Percentiles rank a stretch among this genome's conserved stretches.
Conservation (phyloP, 2,113 vertebrate genomes). For the Bucco capensis region DNA sequence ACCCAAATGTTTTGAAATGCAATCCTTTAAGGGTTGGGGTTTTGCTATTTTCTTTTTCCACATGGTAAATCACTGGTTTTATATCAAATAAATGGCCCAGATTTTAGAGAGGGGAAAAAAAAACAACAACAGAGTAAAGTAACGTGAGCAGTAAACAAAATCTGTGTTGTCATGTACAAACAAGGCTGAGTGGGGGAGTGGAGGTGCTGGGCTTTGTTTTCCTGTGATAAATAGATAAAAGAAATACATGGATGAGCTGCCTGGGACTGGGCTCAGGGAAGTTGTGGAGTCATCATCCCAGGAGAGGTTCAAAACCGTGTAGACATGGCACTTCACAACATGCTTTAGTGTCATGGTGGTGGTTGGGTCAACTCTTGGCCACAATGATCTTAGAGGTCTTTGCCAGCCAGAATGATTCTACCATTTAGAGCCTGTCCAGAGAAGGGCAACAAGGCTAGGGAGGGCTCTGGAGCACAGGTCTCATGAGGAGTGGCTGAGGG, state of each 20-base stretch:
- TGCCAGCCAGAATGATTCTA: too few species aligned
- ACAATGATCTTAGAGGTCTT: too few species aligned
- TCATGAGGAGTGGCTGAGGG: too few species aligned
- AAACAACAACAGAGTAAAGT: background rate
- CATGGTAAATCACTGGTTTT: slow-evolving; percentile 8
- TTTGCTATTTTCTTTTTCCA: background rate
- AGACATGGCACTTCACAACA: background rate
- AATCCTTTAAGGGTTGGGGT: background rate
- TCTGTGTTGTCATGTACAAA: background rate
- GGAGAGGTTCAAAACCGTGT: too few species aligned
- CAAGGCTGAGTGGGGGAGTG: rapidly evolving
- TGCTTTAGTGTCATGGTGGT: too few species aligned
- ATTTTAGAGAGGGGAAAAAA: background rate
- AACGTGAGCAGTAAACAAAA: background rate
- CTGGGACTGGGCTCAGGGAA: background rate
- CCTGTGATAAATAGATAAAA: background rate
- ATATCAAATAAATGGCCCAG: background rate
- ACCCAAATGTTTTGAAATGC: slow-evolving; percentile 43
- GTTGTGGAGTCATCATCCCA: too few species aligned
- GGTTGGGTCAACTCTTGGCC: too few species aligned
- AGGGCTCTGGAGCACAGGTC: too few species aligned
- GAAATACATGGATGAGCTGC: background rate
- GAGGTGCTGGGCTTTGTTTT: background rate
- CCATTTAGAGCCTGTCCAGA: too few species aligned
- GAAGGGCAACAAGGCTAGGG: too few species aligned